Percentiles rank a stretch among this genome's conserved stretches.
Conservation (phyloP, 2,797 vertebrate genomes). For the Spondyliosoma cantharus region DNA sequence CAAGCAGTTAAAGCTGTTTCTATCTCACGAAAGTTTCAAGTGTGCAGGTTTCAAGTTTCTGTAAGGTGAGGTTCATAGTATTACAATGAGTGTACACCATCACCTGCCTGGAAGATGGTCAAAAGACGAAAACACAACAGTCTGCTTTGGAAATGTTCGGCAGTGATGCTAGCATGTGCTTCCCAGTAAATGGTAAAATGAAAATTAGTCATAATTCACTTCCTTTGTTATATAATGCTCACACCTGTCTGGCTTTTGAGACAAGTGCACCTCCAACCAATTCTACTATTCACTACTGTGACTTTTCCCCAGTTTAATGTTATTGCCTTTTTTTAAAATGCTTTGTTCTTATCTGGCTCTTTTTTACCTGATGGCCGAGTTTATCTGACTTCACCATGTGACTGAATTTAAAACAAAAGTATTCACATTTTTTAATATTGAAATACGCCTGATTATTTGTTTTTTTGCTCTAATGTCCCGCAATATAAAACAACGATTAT, state of each 20-base stretch:
- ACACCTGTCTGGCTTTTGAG: background rate
- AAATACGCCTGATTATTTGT: background rate
- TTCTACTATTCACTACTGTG: background rate
- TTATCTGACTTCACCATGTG: background rate
- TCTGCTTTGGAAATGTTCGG: constrained; percentile 16
- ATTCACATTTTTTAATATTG: background rate
- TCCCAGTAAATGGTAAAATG: background rate
- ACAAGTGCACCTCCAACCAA: background rate
- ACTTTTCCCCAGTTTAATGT: background rate
- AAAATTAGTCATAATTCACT: background rate
- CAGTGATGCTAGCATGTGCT: background rate
- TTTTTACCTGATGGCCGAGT: background rate
- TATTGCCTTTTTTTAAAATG: background rate
- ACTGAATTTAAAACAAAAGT: background rate
- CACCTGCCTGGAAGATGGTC: constrained; percentile 3
- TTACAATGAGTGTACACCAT: constrained; percentile 35
- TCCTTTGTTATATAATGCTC: background rate
- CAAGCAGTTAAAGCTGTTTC: background rate
- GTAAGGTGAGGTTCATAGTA: constrained; percentile 16
- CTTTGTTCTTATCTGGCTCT: background rate
- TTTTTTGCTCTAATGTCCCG: background rate
- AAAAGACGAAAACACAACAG: background rate
- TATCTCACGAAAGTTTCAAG: constrained; percentile 25
- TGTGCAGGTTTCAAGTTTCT: constrained; percentile 41
- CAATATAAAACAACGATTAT: background rate